Percentiles rank a stretch among this genome's conserved stretches.
phyloP scores from a whole-genome alignment of 1,140 invertebrate genomes.

The Lepeophtheirus salmonis region DNA sequence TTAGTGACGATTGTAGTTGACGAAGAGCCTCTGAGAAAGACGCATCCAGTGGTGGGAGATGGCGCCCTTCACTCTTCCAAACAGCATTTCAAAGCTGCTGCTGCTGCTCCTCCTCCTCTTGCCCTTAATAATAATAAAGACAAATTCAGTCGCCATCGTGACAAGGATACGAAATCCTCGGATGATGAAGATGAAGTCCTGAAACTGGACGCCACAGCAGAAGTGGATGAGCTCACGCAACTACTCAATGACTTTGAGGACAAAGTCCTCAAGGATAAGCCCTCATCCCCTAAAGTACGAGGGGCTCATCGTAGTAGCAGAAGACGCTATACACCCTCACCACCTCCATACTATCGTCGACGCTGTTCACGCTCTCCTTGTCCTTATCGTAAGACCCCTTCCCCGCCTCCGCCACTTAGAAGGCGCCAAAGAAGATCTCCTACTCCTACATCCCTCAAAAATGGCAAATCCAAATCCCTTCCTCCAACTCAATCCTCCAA shows the following conservation, averaged over 20 bases:
- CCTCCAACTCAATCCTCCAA: neutral
- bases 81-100: no score
- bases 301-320: neutral
- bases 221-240: constrained; percentile 16
- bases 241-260: constrained; percentile 17
- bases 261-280: neutral
- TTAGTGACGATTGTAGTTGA: constrained; percentile 3
- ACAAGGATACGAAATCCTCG: neutral
- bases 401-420: no score
- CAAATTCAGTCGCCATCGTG: neutral
- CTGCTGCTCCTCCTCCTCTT: no score
- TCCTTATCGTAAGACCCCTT: no score
- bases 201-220: constrained; percentile 7
- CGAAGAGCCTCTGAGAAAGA: neutral
- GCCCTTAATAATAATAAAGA: no score
- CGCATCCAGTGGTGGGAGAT: neutral
- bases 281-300: neutral
- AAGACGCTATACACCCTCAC: neutral
- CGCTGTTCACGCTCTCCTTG: neutral
- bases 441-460: neutral
- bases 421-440: neutral
- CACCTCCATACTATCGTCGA: neutral
- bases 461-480: neutral
- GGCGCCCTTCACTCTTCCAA: no score
- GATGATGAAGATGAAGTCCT: constrained; percentile 15